Percentiles rank a stretch among this genome's conserved stretches.
These are phyloP conservation scores for Danaus plexippus DNA, from an alignment of 1,140 invertebrate genomes.

Conservation along the genomic window DNA sequence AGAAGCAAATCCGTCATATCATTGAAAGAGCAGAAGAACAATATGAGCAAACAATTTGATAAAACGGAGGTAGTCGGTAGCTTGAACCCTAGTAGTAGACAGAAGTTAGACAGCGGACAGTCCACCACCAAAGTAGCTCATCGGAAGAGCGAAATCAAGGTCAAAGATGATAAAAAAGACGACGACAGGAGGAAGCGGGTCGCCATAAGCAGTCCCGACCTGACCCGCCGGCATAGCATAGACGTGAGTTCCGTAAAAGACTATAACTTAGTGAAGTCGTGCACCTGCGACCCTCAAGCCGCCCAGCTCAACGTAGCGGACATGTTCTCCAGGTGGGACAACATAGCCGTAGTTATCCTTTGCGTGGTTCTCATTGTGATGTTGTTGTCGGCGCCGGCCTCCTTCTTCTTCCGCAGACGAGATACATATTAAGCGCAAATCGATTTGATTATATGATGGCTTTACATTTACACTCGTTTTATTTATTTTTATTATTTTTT, in stretches of 20 bases:
- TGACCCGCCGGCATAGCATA: slow-evolving; percentile 5
- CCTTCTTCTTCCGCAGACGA: slow-evolving; percentile 12
- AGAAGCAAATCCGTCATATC: slow-evolving; percentile 27
- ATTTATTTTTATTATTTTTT: slow-evolving; percentile 20
- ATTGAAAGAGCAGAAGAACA: slow-evolving; percentile 5
- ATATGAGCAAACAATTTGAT: neutral
- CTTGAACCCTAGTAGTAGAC: slow-evolving; percentile 11
- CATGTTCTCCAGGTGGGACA: slow-evolving; percentile 24
- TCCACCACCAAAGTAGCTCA: slow-evolving; percentile 1
- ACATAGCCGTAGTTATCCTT: slow-evolving; percentile 20
- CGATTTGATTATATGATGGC: slow-evolving; percentile 14
- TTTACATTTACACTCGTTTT: slow-evolving; percentile 19
- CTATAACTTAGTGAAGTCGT: slow-evolving; percentile 6
- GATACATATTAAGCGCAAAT: slow-evolving; percentile 30
- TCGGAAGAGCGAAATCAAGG: slow-evolving; percentile 2
- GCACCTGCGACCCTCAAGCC: slow-evolving; percentile 9
- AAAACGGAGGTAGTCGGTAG: slow-evolving; percentile 6
- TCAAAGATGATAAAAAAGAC: slow-evolving; percentile 8
- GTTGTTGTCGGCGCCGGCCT: slow-evolving; percentile 19
- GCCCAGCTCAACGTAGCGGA: neutral
- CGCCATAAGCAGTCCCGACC: slow-evolving; percentile 13
- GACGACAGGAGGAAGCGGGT: slow-evolving; percentile 19
- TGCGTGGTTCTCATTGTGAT: slow-evolving; percentile 22
- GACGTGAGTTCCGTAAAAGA: slow-evolving; percentile 1
- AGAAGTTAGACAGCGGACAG: slow-evolving; percentile 8